These are phyloP conservation scores for Drosophila chauvacae DNA, from an alignment of 1,140 invertebrate genomes.

Conservation along the genomic window DNA sequence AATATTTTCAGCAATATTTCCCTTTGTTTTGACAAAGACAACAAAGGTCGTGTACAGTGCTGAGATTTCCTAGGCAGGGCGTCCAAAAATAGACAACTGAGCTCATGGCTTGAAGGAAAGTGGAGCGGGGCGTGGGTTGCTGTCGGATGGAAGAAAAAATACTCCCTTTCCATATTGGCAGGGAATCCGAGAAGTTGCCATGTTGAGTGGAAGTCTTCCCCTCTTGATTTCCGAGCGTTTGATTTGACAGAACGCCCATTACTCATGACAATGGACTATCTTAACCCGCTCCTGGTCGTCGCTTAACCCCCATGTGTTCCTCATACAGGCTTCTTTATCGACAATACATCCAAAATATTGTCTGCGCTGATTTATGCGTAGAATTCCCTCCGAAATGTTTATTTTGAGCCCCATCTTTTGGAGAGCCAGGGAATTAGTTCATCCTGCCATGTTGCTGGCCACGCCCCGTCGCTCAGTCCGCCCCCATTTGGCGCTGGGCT, in stretches of 20 bases:
- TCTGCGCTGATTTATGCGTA: slow-evolving; percentile 57
- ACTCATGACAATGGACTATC: slow-evolving; percentile 36
- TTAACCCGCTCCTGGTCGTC: neutral
- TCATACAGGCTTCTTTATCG: slow-evolving; percentile 22
- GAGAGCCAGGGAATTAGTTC: slow-evolving; percentile 58
- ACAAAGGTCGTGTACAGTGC: slow-evolving; percentile 31
- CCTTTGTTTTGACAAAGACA: slow-evolving; percentile 60
- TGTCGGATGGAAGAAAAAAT: neutral
- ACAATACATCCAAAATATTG: slow-evolving; percentile 36
- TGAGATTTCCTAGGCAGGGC: slow-evolving; percentile 25
- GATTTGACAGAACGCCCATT: slow-evolving; percentile 32
- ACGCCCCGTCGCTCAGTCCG: slow-evolving; percentile 57
- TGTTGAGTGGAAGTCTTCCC: slow-evolving; percentile 1
- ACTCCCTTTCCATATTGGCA: neutral
- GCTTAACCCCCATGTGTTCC: neutral
- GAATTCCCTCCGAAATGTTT: slow-evolving; percentile 34
- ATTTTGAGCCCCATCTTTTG: slow-evolving; percentile 47
- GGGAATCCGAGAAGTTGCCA: slow-evolving; percentile 1
- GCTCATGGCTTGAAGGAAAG: slow-evolving; percentile 28
- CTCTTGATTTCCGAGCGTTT: slow-evolving; percentile 11
- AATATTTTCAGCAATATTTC: slow-evolving; percentile 54
- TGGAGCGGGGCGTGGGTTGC: too few relatives aligned
- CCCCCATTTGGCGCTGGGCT: slow-evolving; percentile 23
- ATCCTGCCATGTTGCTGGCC: slow-evolving; percentile 57
- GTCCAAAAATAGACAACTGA: slow-evolving; percentile 46